phyloP scores from a whole-genome alignment of 2,113 vertebrate species.

The human (Homo sapiens) region GRCh38 chr16:74736001-74736500 shows the following conservation, averaged over 20 bases:
- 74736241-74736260: neutral
- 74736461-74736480: neutral
- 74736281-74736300: neutral
- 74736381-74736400: neutral
- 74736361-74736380: neutral
- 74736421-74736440: neutral
- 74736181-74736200: neutral
- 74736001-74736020: neutral
- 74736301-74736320: neutral
- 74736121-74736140: neutral
- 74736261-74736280: neutral
- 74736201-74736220: neutral
- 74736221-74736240: neutral
- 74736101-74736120: neutral
- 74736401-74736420: neutral
- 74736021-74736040: rapidly evolving
- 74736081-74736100: neutral
- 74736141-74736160: neutral
- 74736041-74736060: neutral
- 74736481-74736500: neutral
- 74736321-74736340: neutral
- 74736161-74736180: neutral
- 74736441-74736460: neutral
- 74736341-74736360: neutral
- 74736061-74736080: neutral